Percentiles rank a stretch among this genome's conserved stretches.
Conservation (phyloP, 2,797 vertebrate species). For the Lutjanus argentimaculatus region DNA sequence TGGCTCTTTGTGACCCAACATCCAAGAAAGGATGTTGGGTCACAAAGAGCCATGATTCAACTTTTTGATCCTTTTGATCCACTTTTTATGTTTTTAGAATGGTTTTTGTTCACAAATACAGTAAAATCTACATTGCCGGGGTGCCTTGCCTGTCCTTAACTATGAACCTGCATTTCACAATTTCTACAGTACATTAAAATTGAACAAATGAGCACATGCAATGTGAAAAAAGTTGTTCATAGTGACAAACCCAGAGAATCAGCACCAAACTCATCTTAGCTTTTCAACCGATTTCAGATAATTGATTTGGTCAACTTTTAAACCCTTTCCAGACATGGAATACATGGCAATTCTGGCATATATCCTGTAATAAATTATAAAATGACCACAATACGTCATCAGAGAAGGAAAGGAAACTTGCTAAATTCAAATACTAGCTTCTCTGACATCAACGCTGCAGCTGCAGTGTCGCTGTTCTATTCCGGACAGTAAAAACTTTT, state of each 20-base stretch:
- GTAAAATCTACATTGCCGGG: neutral
- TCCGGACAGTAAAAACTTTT: no score
- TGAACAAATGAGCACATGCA: neutral
- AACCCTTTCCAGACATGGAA: neutral
- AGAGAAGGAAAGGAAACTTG: no score
- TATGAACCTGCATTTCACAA: neutral
- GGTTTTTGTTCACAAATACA: neutral
- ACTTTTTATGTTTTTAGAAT: neutral
- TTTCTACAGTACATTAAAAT: no score
- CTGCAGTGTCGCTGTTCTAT: no score
- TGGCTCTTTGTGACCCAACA: no score
- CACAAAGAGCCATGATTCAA: constrained; percentile 11
- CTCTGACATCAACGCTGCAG: no score
- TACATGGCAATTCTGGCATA: neutral
- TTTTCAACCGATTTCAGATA: no score
- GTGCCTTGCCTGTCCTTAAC: neutral
- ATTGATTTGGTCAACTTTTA: neutral
- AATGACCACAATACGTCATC: no score
- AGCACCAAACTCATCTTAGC: neutral
- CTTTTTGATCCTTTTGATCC: neutral
- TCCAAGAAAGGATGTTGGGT: constrained; percentile 21
- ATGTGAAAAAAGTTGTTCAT: neutral
- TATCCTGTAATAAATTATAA: neutral
- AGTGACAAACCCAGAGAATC: neutral
- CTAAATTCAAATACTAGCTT: no score